These are phyloP conservation scores for Malurus leucopterus DNA, from an alignment of 2,797 vertebrate species.

Conservation along the genomic window DNA sequence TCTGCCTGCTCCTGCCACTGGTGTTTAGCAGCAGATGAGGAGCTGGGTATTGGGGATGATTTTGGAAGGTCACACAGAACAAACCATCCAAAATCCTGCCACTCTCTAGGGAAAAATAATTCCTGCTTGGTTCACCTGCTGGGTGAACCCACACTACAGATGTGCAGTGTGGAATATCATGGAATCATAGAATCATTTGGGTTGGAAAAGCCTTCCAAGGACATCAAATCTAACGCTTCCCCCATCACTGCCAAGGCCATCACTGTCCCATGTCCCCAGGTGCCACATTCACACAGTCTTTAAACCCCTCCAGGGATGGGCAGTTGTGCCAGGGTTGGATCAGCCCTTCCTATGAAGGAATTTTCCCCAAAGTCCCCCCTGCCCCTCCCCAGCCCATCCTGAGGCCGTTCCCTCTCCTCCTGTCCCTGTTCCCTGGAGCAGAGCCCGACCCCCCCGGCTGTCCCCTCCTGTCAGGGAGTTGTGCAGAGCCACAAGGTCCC, in stretches of 20 bases:
- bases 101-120: background rate
- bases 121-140: background rate
- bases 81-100: background rate
- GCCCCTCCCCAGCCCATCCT: fast-evolving
- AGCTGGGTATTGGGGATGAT: fast-evolving
- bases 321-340: background rate
- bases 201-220: background rate
- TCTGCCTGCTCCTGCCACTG: background rate
- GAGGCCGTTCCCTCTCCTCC: fast-evolving
- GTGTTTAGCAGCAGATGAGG: background rate
- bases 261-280: fast-evolving
- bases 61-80: background rate
- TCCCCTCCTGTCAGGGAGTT: background rate
- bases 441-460: background rate
- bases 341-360: background rate
- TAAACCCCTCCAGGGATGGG: fast-evolving
- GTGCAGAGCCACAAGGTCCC: background rate
- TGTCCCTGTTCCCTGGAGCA: background rate
- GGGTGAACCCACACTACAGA: fast-evolving
- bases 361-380: background rate
- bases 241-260: background rate
- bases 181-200: background rate
- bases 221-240: background rate
- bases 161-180: too few species aligned
- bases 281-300: fast-evolving